phyloP scores from a whole-genome alignment of 2,888 invertebrate species.

The Calliopum simillimum region DNA sequence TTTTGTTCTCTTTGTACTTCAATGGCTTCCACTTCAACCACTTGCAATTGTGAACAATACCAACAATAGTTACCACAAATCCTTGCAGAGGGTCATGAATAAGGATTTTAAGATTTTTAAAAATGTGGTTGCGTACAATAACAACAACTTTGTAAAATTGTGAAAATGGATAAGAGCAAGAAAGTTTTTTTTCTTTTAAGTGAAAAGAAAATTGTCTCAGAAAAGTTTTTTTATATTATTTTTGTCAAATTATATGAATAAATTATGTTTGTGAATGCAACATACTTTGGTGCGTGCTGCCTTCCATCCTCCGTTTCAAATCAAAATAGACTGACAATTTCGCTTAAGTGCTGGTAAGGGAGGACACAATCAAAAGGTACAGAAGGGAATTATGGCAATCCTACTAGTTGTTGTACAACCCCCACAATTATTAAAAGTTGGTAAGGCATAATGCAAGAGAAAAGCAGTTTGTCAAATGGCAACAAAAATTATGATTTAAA shows the following conservation, averaged over 20 bases:
- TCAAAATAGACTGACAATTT: no score
- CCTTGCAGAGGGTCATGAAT: neutral
- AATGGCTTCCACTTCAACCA: neutral
- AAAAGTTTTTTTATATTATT: no score
- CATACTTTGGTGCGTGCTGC: neutral
- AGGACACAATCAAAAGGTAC: constrained; percentile 3
- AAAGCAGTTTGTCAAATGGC: neutral
- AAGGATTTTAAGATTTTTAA: constrained; percentile 18
- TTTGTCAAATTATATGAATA: constrained; percentile 16
- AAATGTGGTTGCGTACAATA: neutral
- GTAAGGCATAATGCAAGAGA: neutral
- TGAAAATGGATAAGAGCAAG: no score
- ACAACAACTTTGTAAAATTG: constrained; percentile 3
- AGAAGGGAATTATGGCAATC: no score
- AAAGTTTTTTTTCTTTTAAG: no score
- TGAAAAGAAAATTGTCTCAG: constrained; percentile 13
- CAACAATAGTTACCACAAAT: neutral
- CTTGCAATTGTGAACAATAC: constrained; percentile 14
- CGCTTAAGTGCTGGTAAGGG: no score
- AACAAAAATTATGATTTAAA: constrained; percentile 20
- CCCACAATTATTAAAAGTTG: neutral
- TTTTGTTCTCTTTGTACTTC: neutral
- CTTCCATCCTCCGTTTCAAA: neutral
- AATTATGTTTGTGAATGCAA: constrained; percentile 9
- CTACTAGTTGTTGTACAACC: neutral